These are phyloP conservation scores for Aphidius gifuensis DNA, from an alignment of 1,140 invertebrate genomes.

Conservation along the genomic window DNA sequence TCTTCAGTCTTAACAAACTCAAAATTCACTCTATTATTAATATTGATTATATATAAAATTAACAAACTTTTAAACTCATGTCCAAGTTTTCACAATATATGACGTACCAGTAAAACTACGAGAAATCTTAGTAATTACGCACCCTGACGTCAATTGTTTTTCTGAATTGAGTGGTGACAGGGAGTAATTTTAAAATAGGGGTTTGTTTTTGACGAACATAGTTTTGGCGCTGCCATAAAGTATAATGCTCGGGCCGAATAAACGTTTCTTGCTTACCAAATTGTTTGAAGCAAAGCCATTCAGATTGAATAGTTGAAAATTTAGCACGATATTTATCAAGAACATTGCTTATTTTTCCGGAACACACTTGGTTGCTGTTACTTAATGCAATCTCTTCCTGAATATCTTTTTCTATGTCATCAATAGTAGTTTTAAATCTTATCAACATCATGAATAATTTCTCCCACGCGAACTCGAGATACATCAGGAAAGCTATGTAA, in stretches of 20 bases:
- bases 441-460: constrained; percentile 11
- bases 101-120: too few species aligned
- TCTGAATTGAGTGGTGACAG: constrained; percentile 15
- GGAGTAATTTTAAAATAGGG: not conserved
- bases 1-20: too few species aligned
- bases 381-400: not conserved
- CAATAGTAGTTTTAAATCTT: not conserved
- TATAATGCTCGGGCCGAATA: constrained; percentile 16
- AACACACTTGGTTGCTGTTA: too few species aligned
- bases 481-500: constrained; percentile 7
- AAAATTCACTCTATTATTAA: too few species aligned
- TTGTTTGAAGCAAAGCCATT: not conserved
- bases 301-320: not conserved
- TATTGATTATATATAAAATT: too few species aligned
- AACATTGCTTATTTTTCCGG: not conserved
- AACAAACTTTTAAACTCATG: too few species aligned
- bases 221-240: constrained; percentile 19
- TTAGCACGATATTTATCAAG: not conserved
- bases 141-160: too few species aligned
- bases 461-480: not conserved
- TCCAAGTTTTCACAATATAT: too few species aligned
- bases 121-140: too few species aligned
- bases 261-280: constrained; percentile 10
- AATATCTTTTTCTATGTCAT: not conserved
- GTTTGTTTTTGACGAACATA: constrained; percentile 10